These are phyloP conservation scores for Pomacea maculata DNA, from an alignment of 1,140 invertebrate genomes.

Conservation along the genomic window DNA sequence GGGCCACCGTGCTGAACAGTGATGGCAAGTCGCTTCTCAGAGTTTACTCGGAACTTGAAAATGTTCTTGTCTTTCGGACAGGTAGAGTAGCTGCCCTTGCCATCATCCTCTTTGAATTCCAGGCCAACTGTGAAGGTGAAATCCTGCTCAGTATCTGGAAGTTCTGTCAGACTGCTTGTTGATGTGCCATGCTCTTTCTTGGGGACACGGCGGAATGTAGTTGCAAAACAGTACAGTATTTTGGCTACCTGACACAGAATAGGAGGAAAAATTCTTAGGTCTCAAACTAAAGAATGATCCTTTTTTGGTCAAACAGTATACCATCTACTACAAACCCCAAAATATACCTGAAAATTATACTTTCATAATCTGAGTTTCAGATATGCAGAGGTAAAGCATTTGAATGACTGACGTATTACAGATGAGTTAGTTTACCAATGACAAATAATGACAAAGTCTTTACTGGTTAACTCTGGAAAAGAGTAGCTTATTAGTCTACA, in stretches of 20 bases:
- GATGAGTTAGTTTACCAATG: too few relatives aligned
- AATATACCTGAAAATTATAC: background rate
- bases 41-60: slow-evolving; percentile 90
- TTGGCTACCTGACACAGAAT: slow-evolving; percentile 71
- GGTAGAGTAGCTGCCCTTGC: slow-evolving; percentile 79
- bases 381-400: too few relatives aligned
- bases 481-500: too few relatives aligned
- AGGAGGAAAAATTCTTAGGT: background rate
- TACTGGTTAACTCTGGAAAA: too few relatives aligned
- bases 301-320: too few relatives aligned
- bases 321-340: background rate
- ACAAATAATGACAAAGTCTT: too few relatives aligned
- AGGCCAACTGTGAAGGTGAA: slow-evolving; percentile 83
- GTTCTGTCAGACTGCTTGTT: slow-evolving; percentile 19
- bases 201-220: slow-evolving; percentile 82
- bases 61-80: slow-evolving; percentile 90
- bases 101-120: slow-evolving; percentile 82
- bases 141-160: slow-evolving; percentile 51
- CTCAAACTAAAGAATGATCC: background rate
- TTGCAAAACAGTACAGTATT: slow-evolving; percentile 85
- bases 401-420: too few relatives aligned
- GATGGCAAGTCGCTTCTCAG: slow-evolving; percentile 91
- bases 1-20: slow-evolving; percentile 84
- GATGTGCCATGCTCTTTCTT: slow-evolving; percentile 34
- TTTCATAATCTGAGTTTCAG: too few relatives aligned